Conservation (phyloP, 2,113 vertebrate genomes). For the Otocyon megalotis region DNA sequence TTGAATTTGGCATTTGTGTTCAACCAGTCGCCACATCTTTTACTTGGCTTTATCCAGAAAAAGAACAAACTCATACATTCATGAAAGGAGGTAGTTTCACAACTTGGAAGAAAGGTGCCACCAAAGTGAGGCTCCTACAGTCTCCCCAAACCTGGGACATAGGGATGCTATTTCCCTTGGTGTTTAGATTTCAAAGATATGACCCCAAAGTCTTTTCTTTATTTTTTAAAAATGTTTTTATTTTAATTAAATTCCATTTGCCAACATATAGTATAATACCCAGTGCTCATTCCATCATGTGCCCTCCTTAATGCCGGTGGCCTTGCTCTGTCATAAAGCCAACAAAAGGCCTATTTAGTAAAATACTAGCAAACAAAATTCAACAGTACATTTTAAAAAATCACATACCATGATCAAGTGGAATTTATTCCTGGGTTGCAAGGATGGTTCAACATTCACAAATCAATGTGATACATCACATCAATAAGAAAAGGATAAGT, state of each 20-base stretch:
- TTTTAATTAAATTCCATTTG: no score
- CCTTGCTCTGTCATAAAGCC: background rate
- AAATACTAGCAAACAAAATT: no score
- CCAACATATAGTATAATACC: no score
- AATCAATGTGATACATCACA: no score
- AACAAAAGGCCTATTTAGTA: background rate
- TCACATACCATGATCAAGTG: no score
- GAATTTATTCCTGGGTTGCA: no score
- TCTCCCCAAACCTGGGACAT: background rate
- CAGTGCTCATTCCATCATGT: no score
- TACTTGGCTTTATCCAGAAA: constrained; percentile 6
- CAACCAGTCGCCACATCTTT: background rate
- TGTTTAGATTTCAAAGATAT: background rate
- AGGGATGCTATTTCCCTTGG: background rate
- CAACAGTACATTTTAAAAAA: no score
- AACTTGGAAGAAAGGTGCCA: background rate
- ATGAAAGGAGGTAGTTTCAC: background rate
- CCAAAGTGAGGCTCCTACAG: background rate
- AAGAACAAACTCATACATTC: background rate
- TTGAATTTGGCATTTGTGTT: constrained; percentile 73
- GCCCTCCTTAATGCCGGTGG: background rate
- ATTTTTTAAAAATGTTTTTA: no score
- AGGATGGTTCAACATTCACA: no score
- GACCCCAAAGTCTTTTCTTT: background rate
- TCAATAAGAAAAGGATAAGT: no score